Percentiles rank a stretch among this genome's conserved stretches.
phyloP scores from a whole-genome alignment of 2,797 vertebrate genomes.

The Enteromius trimaculatus region DNA sequence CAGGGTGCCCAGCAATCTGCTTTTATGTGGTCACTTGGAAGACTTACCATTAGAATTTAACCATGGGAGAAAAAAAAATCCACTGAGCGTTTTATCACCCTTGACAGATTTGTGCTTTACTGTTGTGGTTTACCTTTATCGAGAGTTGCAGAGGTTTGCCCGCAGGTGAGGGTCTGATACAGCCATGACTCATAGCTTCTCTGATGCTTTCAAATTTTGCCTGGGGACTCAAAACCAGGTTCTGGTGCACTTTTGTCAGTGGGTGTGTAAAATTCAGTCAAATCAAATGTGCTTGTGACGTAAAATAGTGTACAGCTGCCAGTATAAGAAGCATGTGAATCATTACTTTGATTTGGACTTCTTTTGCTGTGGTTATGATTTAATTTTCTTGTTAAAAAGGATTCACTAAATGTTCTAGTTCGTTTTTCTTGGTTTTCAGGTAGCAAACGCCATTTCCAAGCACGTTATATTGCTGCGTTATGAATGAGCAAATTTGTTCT shows the following conservation, averaged over 20 bases:
- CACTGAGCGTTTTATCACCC: slow-evolving; percentile 43
- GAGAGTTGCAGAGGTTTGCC: slow-evolving; percentile 36
- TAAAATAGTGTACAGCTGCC: neutral
- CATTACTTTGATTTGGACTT: neutral
- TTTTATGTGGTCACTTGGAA: slow-evolving; percentile 39
- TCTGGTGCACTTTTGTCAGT: neutral
- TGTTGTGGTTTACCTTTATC: slow-evolving; percentile 36
- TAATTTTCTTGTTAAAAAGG: neutral
- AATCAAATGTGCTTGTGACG: neutral
- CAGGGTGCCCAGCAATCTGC: slow-evolving; percentile 1
- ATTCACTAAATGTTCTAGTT: neutral
- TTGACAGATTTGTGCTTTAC: slow-evolving; percentile 25
- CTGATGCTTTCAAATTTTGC: slow-evolving; percentile 30
- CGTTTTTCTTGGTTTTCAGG: neutral
- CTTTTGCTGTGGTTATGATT: neutral
- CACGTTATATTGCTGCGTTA: neutral
- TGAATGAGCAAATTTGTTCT: neutral
- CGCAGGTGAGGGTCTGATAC: slow-evolving; percentile 14
- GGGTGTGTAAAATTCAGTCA: neutral
- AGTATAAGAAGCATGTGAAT: neutral
- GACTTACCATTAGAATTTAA: slow-evolving; percentile 25
- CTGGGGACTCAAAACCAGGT: neutral
- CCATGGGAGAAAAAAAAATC: neutral
- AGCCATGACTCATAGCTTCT: slow-evolving; percentile 21
- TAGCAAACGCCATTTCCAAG: neutral